Evolutionary conservation across 2,888 invertebrate species (phyloP), one percentile per base, ranked within the genome.

Genomic region (Amphipoea oculea): DNA sequence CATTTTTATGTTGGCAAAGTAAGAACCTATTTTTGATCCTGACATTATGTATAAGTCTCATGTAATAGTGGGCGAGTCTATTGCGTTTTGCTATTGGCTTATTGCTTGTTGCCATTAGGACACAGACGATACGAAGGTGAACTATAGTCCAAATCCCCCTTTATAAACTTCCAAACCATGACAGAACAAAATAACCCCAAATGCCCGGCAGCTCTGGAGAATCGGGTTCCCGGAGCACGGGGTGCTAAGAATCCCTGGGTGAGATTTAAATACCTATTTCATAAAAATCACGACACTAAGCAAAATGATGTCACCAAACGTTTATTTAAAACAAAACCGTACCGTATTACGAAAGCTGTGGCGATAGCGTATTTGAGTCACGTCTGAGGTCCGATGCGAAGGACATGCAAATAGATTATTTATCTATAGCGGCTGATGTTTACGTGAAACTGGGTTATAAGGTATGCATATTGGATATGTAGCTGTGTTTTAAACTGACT

Each of bases 321-420:
- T 88, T 82, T 82, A 69, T 51, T 63, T 70, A 48, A 75, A 73
- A 72, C 67, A 74, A 51, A 77, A 57, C 51, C 29, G 12, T 60
- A 40, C 63, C 63, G 17, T 29, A 48, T 89, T 86, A 72, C 82
- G 79, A 88, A 81, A 88, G 48, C 60, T 81, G 23, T 60, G 11
- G 9, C n/a, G n/a, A n/a, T n/a, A n/a, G n/a, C 29, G 73, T 81
- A 86, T 81, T 88, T 72, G 45, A 81, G 83, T 88, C 88, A 88
- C 88, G 88, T 89, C 62, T 36, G 73, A 54, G 69, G 80, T 66
- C 40, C 70, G 79, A 73, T 81, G 73, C 23, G 88, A 85, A 87
- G 86, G 86, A 82, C 83, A 79, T 83, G 75, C 86, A 81, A 86
- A 83, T 80, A 86, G 77, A 79, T 88, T 76, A 69, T 23, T 79